Conservation (phyloP, 2,888 invertebrate genomes). For the Pammene aurita region DNA sequence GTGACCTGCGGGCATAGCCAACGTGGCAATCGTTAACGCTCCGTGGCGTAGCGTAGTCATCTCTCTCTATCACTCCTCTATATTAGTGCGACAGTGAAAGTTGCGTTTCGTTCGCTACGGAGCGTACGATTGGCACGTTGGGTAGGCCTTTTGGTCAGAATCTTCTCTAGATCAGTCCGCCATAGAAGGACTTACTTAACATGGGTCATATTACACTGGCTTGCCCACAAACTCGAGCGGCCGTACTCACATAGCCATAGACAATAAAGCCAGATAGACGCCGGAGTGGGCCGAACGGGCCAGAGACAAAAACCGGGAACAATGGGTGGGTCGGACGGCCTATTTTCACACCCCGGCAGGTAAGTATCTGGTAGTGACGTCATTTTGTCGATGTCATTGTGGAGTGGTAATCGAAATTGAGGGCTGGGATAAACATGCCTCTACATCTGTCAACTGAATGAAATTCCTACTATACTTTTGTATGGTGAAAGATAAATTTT, state of each 20-base stretch:
- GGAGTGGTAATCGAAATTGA: constrained; percentile 6
- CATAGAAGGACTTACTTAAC: neutral
- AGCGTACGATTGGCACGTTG: too few species aligned
- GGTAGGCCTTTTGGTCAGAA: too few species aligned
- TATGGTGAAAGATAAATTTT: too few species aligned
- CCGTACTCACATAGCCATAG: neutral
- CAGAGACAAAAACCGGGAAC: constrained; percentile 62
- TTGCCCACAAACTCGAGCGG: neutral
- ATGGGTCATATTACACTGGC: neutral
- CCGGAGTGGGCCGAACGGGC: constrained; percentile 52
- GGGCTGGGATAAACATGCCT: neutral
- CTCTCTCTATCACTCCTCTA: too few species aligned
- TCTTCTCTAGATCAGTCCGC: too few species aligned
- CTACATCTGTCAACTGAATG: too few species aligned
- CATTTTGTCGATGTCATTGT: constrained; percentile 4
- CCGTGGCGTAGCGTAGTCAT: too few species aligned
- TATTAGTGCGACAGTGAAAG: too few species aligned
- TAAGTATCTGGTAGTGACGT: constrained; percentile 44
- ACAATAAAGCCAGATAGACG: neutral
- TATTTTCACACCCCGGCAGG: constrained; percentile 58
- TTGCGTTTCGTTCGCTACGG: too few species aligned
- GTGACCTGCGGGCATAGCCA: too few species aligned
- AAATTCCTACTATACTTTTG: too few species aligned
- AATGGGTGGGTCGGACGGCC: constrained; percentile 53
- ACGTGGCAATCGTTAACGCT: too few species aligned